phyloP scores from a whole-genome alignment of 2,888 invertebrate genomes.

The Tetramorium bicarinatum region DNA sequence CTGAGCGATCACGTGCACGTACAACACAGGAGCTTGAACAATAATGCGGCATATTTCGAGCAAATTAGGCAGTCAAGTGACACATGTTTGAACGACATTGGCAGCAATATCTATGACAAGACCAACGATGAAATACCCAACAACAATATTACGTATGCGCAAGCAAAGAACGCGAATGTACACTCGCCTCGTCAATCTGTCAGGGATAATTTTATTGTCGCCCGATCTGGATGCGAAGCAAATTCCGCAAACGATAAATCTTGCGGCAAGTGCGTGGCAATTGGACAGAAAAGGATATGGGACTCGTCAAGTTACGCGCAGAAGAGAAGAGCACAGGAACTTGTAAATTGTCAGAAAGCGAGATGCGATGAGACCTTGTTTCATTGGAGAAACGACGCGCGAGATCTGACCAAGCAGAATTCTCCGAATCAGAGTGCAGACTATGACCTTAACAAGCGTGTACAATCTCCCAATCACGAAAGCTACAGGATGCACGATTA shows the following conservation, averaged over 20 bases:
- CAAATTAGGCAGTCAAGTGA: conserved; percentile 62
- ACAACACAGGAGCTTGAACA: conserved; percentile 77
- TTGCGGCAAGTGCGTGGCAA: not conserved
- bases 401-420: conserved; percentile 48
- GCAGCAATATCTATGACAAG: conserved; percentile 77
- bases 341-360: conserved; percentile 41
- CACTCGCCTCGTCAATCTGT: conserved; percentile 50
- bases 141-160: conserved; percentile 35
- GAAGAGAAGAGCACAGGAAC: conserved; percentile 58
- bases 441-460: conserved; percentile 14
- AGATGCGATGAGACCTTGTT: conserved; percentile 40
- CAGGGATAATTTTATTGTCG: conserved; percentile 43
- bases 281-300: conserved; percentile 57
- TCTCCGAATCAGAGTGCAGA: conserved; percentile 48
- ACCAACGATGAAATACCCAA: conserved; percentile 73
- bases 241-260: conserved; percentile 58
- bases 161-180: conserved; percentile 56
- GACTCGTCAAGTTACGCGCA: conserved; percentile 52
- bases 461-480: conserved; percentile 58
- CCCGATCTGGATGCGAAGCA: conserved; percentile 56
- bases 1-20: conserved; percentile 82
- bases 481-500: conserved; percentile 64
- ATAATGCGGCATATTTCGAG: conserved; percentile 57
- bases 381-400: conserved; percentile 27
- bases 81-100: conserved; percentile 73